phyloP scores from a whole-genome alignment of 2,888 invertebrate species.

The Bugulina stolonifera region DNA sequence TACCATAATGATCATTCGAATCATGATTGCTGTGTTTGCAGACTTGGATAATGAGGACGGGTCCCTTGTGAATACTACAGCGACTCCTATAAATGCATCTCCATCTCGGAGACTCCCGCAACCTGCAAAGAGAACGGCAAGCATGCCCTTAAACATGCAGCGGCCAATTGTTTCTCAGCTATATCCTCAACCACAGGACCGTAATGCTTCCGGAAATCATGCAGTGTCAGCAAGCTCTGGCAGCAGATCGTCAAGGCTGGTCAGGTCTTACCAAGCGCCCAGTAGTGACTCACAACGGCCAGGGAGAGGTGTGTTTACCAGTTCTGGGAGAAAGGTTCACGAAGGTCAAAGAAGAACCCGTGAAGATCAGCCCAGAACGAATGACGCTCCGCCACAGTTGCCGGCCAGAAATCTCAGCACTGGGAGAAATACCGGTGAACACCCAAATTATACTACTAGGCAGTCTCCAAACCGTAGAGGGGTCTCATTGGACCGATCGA shows the following conservation, averaged over 20 bases:
- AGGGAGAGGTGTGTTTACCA: slow-evolving; percentile 19
- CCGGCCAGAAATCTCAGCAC: slow-evolving; percentile 1
- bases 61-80: too few species aligned
- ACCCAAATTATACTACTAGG: neutral
- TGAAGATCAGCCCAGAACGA: neutral
- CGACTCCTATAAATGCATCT: neutral
- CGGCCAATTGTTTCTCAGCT: neutral
- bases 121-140: neutral
- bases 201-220: neutral
- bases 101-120: neutral
- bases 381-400: neutral
- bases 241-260: neutral
- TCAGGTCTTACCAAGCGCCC: neutral
- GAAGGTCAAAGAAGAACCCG: neutral
- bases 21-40: too few species aligned
- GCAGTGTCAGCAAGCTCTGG: too few species aligned
- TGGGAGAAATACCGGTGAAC: neutral
- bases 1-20: too few species aligned
- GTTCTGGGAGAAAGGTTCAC: neutral
- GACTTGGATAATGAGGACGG: too few species aligned
- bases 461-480: neutral
- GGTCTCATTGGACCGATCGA: neutral
- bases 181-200: neutral
- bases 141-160: neutral
- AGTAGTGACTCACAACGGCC: neutral